A percentile compares a stretch with the other conserved stretches of the same genome.
Conservation (phyloP, 2,113 vertebrate genomes). For the Clarias magur region DNA sequence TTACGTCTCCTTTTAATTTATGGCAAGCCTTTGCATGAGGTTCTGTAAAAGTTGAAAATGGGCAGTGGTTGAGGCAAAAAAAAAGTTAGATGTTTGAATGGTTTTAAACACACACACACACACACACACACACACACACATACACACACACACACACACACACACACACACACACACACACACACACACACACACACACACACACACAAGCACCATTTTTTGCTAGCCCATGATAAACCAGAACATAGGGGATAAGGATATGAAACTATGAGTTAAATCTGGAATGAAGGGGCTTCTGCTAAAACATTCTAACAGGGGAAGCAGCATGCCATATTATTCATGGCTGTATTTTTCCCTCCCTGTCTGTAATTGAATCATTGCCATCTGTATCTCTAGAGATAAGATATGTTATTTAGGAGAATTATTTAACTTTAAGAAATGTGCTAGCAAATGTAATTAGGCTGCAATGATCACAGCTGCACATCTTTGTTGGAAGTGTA, state of each 20-base stretch:
- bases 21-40: constrained; percentile 69
- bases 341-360: constrained; percentile 34
- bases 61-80: constrained; percentile 38
- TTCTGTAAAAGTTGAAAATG: constrained; percentile 22
- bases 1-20: constrained; percentile 98
- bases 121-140: constrained; percentile 33
- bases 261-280: constrained; percentile 42
- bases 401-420: constrained; percentile 70
- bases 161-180: constrained; percentile 35
- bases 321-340: constrained; percentile 45
- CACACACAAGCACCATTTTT: constrained; percentile 29
- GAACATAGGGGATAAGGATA: constrained; percentile 49
- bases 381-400: constrained; percentile 72
- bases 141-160: constrained; percentile 33
- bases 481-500: constrained; percentile 69
- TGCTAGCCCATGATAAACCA: constrained; percentile 35
- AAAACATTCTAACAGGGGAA: constrained; percentile 46
- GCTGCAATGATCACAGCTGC: constrained; percentile 75
- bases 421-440: constrained; percentile 74
- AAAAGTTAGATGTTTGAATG: constrained; percentile 42
- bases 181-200: constrained; percentile 14
- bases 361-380: constrained; percentile 70
- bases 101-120: constrained; percentile 48
- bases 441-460: constrained; percentile 77
- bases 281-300: constrained; percentile 46